Conservation (phyloP, 1,140 invertebrate species). For the Physella acuta region DNA sequence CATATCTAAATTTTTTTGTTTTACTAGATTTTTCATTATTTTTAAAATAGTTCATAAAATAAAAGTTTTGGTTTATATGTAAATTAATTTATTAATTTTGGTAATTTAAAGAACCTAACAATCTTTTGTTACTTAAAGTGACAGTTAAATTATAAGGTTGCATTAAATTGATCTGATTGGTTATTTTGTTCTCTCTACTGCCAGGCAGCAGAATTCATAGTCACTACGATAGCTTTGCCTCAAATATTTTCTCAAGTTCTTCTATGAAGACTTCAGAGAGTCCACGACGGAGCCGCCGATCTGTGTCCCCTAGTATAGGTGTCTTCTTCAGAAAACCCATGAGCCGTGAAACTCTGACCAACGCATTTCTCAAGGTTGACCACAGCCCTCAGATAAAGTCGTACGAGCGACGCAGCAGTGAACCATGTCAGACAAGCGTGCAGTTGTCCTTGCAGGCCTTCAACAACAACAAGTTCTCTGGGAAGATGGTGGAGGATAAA, state of each 20-base stretch:
- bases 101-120: too few species aligned
- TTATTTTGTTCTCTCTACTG: too few species aligned
- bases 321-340: conserved; percentile 16
- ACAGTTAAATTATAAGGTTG: too few species aligned
- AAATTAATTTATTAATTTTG: too few species aligned
- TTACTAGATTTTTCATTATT: too few species aligned
- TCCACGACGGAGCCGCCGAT: background rate
- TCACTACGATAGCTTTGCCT: conserved; percentile 8
- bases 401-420: conserved; percentile 43
- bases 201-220: conserved; percentile 6
- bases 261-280: background rate
- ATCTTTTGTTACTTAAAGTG: too few species aligned
- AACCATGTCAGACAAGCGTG: conserved; percentile 39
- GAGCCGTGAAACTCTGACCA: conserved; percentile 17
- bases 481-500: conserved; percentile 18
- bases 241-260: conserved; percentile 14
- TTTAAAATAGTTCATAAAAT: too few species aligned
- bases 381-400: conserved; percentile 30
- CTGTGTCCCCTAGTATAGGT: conserved; percentile 15
- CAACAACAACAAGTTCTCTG: conserved; percentile 10
- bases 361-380: conserved; percentile 30
- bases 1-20: too few species aligned
- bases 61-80: too few species aligned
- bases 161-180: too few species aligned
- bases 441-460: conserved; percentile 37